phyloP scores from a whole-genome alignment of 2,113 vertebrate genomes.

The Ifrita kowaldi region DNA sequence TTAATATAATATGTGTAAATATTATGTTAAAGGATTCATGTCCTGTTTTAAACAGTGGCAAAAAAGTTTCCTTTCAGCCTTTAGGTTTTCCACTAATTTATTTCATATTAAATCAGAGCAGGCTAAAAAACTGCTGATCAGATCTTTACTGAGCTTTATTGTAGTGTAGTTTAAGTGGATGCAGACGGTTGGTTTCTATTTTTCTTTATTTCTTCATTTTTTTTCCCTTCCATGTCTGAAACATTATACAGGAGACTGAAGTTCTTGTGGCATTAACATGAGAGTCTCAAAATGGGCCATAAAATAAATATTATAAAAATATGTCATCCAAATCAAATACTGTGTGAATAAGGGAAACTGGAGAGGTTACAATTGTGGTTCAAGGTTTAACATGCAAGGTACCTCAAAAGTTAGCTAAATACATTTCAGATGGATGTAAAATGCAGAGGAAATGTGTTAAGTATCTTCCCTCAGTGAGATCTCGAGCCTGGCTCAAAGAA shows the following conservation, averaged over 20 bases:
- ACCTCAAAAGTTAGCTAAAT: conserved; percentile 35
- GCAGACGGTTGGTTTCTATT: conserved; percentile 31
- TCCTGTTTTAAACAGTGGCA: conserved; percentile 59
- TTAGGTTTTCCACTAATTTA: conserved; percentile 46
- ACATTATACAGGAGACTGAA: conserved; percentile 36
- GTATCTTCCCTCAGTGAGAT: background rate
- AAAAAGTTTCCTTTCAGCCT: conserved; percentile 45
- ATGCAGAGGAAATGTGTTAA: conserved; percentile 9
- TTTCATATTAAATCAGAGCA: conserved; percentile 48
- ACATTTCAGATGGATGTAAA: conserved; percentile 33
- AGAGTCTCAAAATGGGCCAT: conserved; percentile 16
- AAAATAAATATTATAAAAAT: conserved; percentile 48
- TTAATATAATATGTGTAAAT: conserved; percentile 51
- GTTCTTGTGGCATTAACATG: conserved; percentile 45
- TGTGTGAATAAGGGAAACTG: conserved; percentile 27
- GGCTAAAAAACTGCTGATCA: conserved; percentile 47
- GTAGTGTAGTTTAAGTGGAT: conserved; percentile 44
- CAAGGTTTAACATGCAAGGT: conserved; percentile 34
- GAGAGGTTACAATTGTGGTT: conserved; percentile 37
- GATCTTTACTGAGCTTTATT: conserved; percentile 46
- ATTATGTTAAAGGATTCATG: conserved; percentile 61
- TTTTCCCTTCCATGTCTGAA: conserved; percentile 3
- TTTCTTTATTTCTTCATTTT: conserved; percentile 6
- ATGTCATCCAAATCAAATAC: conserved; percentile 62
- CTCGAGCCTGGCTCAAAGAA: background rate